Conservation (phyloP, 2,797 vertebrate species). For the Tadarida brasiliensis region DNA sequence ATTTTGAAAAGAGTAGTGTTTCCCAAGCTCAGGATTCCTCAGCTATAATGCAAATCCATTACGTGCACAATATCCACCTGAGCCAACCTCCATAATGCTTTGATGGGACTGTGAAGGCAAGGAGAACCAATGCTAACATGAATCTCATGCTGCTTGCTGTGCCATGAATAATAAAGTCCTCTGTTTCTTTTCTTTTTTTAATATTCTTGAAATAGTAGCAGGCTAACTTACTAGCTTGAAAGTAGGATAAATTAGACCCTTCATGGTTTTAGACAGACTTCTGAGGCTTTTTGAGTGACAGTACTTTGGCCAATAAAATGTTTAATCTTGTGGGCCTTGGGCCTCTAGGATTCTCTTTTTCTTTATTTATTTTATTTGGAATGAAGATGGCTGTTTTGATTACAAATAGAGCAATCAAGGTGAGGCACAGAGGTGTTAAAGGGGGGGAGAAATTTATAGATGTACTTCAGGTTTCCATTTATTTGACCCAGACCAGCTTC, state of each 20-base stretch:
- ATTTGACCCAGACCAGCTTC: neutral
- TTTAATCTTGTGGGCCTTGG: neutral
- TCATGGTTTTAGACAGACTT: neutral
- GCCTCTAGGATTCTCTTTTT: neutral
- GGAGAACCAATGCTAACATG: neutral
- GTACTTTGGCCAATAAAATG: neutral
- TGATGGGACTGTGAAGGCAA: neutral
- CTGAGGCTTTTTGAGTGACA: neutral
- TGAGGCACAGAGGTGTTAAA: neutral
- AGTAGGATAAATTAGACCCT: too few species aligned
- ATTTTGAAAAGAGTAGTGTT: neutral
- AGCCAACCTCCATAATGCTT: neutral
- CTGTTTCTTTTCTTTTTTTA: neutral
- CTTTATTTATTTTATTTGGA: neutral
- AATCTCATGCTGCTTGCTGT: neutral
- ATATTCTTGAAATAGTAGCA: neutral
- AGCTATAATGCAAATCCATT: neutral
- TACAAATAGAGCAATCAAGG: neutral
- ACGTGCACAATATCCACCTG: neutral
- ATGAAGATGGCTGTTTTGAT: neutral
- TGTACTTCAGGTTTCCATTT: neutral
- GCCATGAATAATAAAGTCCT: neutral
- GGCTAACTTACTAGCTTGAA: neutral
- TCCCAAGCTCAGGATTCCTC: neutral
- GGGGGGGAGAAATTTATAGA: neutral